phyloP scores from a whole-genome alignment of 2,888 invertebrate species.

The Limnephilus marmoratus region DNA sequence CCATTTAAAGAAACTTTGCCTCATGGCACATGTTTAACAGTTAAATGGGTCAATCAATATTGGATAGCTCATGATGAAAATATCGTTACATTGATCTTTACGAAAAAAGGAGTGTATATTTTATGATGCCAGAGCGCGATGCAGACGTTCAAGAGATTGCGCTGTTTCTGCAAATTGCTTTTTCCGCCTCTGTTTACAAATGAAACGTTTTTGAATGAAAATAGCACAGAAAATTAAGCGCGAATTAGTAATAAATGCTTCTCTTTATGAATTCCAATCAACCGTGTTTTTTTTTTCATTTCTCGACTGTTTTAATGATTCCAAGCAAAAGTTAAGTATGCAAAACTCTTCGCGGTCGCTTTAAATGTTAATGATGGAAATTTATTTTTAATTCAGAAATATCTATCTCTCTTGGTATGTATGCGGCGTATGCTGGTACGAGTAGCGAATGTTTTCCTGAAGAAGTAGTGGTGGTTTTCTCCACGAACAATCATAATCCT shows the following conservation, averaged over 20 bases:
- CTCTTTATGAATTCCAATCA: not conserved
- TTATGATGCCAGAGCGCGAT: too few relatives aligned
- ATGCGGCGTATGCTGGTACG: not conserved
- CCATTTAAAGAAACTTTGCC: too few relatives aligned
- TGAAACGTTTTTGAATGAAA: not conserved
- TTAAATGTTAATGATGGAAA: not conserved
- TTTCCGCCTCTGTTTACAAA: not conserved
- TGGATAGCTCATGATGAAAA: too few relatives aligned
- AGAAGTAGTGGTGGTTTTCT: not conserved
- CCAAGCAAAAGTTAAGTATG: not conserved
- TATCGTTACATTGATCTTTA: too few relatives aligned
- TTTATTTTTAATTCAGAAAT: not conserved
- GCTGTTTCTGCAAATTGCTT: too few relatives aligned
- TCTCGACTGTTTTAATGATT: not conserved
- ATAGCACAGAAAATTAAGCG: not conserved
- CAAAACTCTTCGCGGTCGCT: not conserved
- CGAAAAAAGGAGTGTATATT: too few relatives aligned
- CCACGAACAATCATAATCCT: not conserved
- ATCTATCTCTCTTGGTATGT: not conserved
- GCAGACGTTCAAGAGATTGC: too few relatives aligned
- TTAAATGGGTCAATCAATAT: too few relatives aligned
- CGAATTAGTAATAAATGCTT: not conserved
- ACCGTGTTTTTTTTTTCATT: not conserved
- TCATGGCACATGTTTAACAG: too few relatives aligned
- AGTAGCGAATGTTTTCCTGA: not conserved